phyloP scores from a whole-genome alignment of 37 sponge, comb jelly and placozoan species.

The Cliona cf. orientalis region DNA sequence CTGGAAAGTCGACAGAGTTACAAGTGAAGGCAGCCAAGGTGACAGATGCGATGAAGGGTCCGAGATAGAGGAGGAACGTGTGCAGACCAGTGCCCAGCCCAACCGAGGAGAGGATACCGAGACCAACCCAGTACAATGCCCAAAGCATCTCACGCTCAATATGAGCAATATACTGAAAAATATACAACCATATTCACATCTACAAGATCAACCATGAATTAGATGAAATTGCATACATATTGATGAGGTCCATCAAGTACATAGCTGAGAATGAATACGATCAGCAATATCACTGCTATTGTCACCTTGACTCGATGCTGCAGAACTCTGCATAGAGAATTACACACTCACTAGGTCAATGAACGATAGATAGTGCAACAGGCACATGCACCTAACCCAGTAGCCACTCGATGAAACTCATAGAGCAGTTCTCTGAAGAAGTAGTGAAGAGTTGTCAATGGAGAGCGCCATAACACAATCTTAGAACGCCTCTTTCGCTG shows the following conservation, averaged over 20 bases:
- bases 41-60: conserved; percentile 99
- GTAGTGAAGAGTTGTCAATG: conserved; percentile 77
- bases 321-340: conserved; percentile 41
- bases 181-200: neutral
- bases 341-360: neutral
- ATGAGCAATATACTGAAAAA: conserved; percentile 48
- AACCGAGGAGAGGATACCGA: conserved; percentile 94
- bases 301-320: conserved; percentile 65
- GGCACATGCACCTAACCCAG: conserved; percentile 37
- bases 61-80: conserved; percentile 97
- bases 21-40: conserved; percentile 98
- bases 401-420: conserved; percentile 43
- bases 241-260: conserved; percentile 83
- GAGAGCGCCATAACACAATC: conserved; percentile 91
- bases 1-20: conserved; percentile 93
- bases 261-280: conserved; percentile 27
- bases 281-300: neutral
- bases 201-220: neutral
- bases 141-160: conserved; percentile 67
- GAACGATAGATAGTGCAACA: neutral
- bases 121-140: conserved; percentile 93
- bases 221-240: conserved; percentile 34
- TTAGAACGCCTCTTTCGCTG: conserved; percentile 54
- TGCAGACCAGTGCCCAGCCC: conserved; percentile 98
- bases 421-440: conserved; percentile 70